These are phyloP conservation scores for Junonia oenone DNA, from an alignment of 2,888 invertebrate species.

Conservation along the genomic window DNA sequence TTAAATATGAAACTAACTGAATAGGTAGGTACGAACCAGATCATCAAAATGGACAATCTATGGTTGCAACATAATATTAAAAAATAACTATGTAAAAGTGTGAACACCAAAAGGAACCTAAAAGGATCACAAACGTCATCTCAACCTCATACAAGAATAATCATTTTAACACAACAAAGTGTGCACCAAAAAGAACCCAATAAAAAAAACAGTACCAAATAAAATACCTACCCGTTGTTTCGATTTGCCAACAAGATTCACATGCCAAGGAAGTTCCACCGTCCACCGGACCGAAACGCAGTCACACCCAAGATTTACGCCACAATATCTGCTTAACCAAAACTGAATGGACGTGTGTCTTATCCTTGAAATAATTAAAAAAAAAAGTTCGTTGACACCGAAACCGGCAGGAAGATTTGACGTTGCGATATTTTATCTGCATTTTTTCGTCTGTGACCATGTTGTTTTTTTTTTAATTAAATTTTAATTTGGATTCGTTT, in stretches of 20 bases:
- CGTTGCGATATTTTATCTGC: slow-evolving; percentile 25
- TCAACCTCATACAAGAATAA: too few species aligned
- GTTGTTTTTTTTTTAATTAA: slow-evolving; percentile 18
- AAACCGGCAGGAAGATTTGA: slow-evolving; percentile 35
- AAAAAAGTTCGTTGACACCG: slow-evolving; percentile 33
- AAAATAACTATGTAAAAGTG: too few species aligned
- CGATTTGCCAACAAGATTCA: slow-evolving; percentile 61
- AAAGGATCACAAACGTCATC: neutral
- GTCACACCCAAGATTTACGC: slow-evolving; percentile 66
- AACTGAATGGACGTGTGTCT: slow-evolving; percentile 56
- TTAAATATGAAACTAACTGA: too few species aligned
- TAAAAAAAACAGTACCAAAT: slow-evolving; percentile 4
- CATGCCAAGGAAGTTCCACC: slow-evolving; percentile 59
- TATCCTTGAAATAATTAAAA: slow-evolving; percentile 36
- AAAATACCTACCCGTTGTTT: slow-evolving; percentile 26
- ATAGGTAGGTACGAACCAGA: too few species aligned
- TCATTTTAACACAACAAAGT: too few species aligned
- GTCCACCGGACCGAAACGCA: slow-evolving; percentile 46
- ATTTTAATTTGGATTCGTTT: slow-evolving; percentile 7
- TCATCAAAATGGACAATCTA: too few species aligned
- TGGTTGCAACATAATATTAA: too few species aligned
- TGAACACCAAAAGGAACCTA: neutral
- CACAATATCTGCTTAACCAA: slow-evolving; percentile 66
- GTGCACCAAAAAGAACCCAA: neutral
- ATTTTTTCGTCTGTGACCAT: slow-evolving; percentile 5